Base-by-base conservation (phyloP, 2,888 invertebrate genomes). In the Bhutanitis thaidina region DNA sequence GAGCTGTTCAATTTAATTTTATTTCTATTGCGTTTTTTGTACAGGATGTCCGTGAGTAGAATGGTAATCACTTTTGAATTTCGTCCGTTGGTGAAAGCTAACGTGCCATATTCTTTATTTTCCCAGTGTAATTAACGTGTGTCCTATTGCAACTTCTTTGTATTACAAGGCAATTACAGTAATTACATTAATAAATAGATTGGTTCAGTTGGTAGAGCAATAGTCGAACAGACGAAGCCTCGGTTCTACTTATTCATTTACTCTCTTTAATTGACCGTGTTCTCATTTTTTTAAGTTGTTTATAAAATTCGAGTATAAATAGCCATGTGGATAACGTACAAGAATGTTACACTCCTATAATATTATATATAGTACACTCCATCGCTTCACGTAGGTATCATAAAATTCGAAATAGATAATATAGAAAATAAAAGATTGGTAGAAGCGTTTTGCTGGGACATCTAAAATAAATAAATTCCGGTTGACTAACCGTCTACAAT, bases 1-100 rank as follows among this genome's bases (percentile, higher is more conserved):
- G 56, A 64, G 64, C 59, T 55, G 65, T 65, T 64, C 57, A 63
- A 62, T 71, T 71, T 67, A 67, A 74, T 76, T 75, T 74, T 72
- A 69, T 74, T 78, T 76, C 73, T 73, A 76, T 80, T 78, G 74
- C 53, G 56, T 68, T 77, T 78, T 77, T 80, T 78, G 71, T 62
- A 70, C 76, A 78, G 80, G 81, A 81, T 77, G 72, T 75, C 71
- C 58, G 70, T 59, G 58, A 64, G 60, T 66, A 64, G 65, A 65
- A 55, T 45, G 53, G 67, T 74, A 77, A 74, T 75, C 67, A 75
- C 66, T 75, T 75, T 72, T 69, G 60, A 65, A 67, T 70, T 72
- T 73, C 71, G 65, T 71, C 60, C 64, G 67, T 61, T 57, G 73
- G 80, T 76, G 81, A 81, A 80, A 81, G 81, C 67, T 61, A 61